Conservation (phyloP, 2,888 invertebrate species). For the Chrysodeixis includens region DNA sequence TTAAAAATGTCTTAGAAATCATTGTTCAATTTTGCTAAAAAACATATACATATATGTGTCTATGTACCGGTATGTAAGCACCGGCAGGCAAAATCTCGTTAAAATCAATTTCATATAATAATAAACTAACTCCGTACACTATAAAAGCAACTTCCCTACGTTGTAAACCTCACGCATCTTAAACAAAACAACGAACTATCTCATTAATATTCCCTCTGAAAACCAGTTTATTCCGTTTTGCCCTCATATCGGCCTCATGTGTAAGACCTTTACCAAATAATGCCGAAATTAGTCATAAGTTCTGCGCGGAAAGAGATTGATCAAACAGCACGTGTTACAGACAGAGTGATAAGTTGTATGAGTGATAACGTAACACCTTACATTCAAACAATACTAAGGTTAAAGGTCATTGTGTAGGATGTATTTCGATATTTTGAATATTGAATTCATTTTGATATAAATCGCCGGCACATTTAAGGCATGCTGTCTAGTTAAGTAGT, state of each 20-base stretch:
- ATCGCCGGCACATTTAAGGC: too few species aligned
- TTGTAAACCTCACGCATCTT: background rate
- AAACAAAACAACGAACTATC: background rate
- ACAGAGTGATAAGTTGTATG: slow-evolving; percentile 34
- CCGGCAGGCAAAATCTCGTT: background rate
- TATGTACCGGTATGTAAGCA: too few species aligned
- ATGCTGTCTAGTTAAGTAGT: too few species aligned
- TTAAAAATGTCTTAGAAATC: too few species aligned
- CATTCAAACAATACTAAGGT: background rate
- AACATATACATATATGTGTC: too few species aligned
- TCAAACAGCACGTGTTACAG: slow-evolving; percentile 45
- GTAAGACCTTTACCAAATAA: slow-evolving; percentile 14
- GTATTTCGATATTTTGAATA: background rate
- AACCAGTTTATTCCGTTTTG: background rate
- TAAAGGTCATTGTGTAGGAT: background rate
- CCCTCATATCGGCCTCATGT: too few species aligned
- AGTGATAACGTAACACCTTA: slow-evolving; percentile 36
- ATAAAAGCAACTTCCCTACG: background rate
- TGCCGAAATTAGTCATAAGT: slow-evolving; percentile 24
- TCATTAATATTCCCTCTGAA: background rate
- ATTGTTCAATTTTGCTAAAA: too few species aligned
- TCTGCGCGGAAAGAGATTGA: slow-evolving; percentile 29
- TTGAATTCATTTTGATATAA: too few species aligned
- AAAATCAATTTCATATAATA: background rate
- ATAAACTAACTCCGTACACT: background rate